Base-by-base conservation (phyloP, 2,113 vertebrate genomes). In the Rana temporaria region DNA sequence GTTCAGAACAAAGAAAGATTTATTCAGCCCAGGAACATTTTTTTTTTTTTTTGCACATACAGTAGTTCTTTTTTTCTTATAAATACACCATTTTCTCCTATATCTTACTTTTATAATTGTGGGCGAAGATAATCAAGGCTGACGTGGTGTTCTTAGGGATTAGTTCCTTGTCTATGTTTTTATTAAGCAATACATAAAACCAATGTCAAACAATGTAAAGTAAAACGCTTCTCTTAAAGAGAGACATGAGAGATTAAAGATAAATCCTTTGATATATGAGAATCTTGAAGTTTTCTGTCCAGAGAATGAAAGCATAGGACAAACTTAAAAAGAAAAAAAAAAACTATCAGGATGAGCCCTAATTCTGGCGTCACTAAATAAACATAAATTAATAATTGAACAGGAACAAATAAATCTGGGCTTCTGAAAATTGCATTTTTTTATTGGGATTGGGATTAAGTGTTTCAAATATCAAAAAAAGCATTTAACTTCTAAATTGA, bases 221-320 rank as follows among this genome's bases (percentile, higher is more conserved):
- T 38, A 62, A 83, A 83, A 83, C 81, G 71, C 80, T 76, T 83
- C 72, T 76, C 72, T 68, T 76, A 76, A 66, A 82, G 81, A 66
- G 81, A 83, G 81, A 83, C 63, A 83, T 48, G 16, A 75, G 81
- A 83, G 81, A 83, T 83, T 83, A 83, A 75, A 34, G 17, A 20
- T 76, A 83, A 83, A 76, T 76, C 71, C 72, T 82, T 83, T 83
- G 81, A 83, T 83, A 83, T 83, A 74, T 83, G 81, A 83, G 81
- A 83, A 83, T 76, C 72, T 76, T 83, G 81, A 76, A 83, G 81
- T 67, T 59, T 64, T 18, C 32, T 68, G 63, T 57, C 81, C 52
- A 59, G 56, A 68, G 67, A 67, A 59, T 68, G 26, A 83, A 76
- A 68, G 52, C 24, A 38, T 67, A 83, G 38, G 32, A 65, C 72